Evolutionary conservation across 2,797 vertebrate species (phyloP).

Genomic region (Nothura maculosa): DNA sequence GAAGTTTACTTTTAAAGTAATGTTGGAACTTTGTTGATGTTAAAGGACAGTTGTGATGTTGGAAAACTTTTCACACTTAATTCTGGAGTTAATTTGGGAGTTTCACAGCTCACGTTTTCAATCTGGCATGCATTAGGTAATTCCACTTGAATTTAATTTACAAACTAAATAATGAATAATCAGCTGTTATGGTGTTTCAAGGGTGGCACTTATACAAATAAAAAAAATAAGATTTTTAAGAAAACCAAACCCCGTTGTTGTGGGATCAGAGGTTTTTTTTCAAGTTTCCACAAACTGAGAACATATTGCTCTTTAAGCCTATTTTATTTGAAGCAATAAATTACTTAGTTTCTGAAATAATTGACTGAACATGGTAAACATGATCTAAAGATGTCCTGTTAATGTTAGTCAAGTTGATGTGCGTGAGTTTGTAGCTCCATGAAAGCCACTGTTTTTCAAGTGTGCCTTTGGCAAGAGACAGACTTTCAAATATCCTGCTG

Average conservation of each 20-base stretch:
- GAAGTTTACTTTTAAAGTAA: conserved; percentile 37
- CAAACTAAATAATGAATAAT: conserved; percentile 42
- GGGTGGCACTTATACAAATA: not conserved
- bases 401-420: not conserved
- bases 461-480: not conserved
- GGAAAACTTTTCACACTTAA: not conserved
- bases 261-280: not conserved
- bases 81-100: conserved; percentile 49
- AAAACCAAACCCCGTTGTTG: not conserved
- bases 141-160: conserved; percentile 48
- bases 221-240: not conserved
- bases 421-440: not conserved
- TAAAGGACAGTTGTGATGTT: conserved; percentile 53
- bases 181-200: not conserved
- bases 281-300: not conserved
- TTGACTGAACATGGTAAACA: not conserved
- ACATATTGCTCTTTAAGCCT: not conserved
- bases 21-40: not conserved
- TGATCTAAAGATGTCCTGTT: not conserved
- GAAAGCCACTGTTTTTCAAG: not conserved
- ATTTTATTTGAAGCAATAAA: not conserved
- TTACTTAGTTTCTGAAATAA: conserved; percentile 1
- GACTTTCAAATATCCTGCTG: not conserved
- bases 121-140: conserved; percentile 23
- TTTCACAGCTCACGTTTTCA: not conserved